Percentiles rank a stretch among this genome's conserved stretches.
Evolutionary conservation across 2,113 vertebrate genomes (phyloP).

Genomic region (Thomomys bottae): DNA sequence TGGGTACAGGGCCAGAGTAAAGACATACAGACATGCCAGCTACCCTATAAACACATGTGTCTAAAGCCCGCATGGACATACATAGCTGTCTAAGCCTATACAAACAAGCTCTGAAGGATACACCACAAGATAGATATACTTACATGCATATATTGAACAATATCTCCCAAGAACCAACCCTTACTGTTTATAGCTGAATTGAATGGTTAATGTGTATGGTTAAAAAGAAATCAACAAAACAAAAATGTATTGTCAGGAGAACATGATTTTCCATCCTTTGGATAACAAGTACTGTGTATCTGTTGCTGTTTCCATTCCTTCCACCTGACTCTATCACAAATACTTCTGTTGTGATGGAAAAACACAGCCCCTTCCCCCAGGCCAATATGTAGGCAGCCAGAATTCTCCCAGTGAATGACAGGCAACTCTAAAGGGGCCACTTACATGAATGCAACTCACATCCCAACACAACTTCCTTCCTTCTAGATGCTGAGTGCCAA

Average conservation of each 20-base stretch:
- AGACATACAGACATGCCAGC: fast-evolving
- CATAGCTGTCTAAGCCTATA: neutral
- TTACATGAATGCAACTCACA: conserved; percentile 26
- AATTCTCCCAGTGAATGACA: neutral
- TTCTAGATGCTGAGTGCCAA: conserved; percentile 38
- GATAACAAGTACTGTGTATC: conserved; percentile 26
- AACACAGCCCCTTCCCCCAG: conserved; percentile 19
- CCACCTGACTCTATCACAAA: conserved; percentile 50
- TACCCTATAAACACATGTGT: neutral
- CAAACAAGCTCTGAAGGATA: neutral
- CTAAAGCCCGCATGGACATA: fast-evolving
- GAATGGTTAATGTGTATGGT: conserved; percentile 47
- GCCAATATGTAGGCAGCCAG: conserved; percentile 28
- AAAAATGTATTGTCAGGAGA: conserved; percentile 24
- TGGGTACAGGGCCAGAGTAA: neutral
- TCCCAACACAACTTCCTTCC: neutral
- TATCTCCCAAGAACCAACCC: neutral
- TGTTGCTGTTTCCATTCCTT: conserved; percentile 2
- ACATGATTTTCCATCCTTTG: conserved; percentile 30
- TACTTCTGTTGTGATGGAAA: neutral
- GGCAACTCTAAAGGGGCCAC: conserved; percentile 9
- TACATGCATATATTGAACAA: neutral
- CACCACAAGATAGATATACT: neutral
- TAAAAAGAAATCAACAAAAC: neutral
- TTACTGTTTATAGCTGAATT: neutral